Percentiles rank a stretch among this genome's conserved stretches.
phyloP scores from a whole-genome alignment of 2,113 vertebrate species.

The Scalopus aquaticus region DNA sequence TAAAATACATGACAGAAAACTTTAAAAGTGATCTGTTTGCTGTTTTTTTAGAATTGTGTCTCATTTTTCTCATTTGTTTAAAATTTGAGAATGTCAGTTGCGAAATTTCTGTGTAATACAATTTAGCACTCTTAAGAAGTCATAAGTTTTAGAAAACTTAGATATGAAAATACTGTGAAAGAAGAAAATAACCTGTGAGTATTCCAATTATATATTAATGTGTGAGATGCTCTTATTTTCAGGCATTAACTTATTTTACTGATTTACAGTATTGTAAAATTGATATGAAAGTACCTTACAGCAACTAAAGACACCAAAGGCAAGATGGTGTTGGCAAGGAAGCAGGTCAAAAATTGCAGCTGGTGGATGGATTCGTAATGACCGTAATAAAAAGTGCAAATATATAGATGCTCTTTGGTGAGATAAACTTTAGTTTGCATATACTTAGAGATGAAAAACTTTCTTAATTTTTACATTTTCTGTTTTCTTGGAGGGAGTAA shows the following conservation, averaged over 20 bases:
- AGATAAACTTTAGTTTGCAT: constrained; percentile 16
- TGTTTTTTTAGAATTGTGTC: not conserved
- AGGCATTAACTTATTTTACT: not conserved
- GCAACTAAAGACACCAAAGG: not conserved
- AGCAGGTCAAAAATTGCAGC: not conserved
- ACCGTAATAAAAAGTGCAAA: not conserved
- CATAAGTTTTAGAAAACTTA: not conserved
- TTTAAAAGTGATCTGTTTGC: not conserved
- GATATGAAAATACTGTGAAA: constrained; percentile 37
- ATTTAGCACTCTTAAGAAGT: not conserved
- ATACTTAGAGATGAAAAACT: not conserved
- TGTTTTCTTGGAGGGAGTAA: not conserved
- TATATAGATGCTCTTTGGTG: not conserved
- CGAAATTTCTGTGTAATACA: not conserved
- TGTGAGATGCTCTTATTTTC: constrained; percentile 4
- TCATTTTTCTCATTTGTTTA: constrained; percentile 10
- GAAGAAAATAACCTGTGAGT: not conserved
- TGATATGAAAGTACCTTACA: not conserved
- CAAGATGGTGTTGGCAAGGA: not conserved
- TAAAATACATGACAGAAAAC: not conserved
- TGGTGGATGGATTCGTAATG: not conserved
- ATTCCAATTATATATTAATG: not conserved
- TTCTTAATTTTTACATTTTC: not conserved
- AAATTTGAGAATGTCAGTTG: not conserved
- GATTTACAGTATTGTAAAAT: not conserved